These are phyloP conservation scores for Parauchenoglanis ngamensis DNA, from an alignment of 2,797 vertebrate genomes.

Conservation along the genomic window DNA sequence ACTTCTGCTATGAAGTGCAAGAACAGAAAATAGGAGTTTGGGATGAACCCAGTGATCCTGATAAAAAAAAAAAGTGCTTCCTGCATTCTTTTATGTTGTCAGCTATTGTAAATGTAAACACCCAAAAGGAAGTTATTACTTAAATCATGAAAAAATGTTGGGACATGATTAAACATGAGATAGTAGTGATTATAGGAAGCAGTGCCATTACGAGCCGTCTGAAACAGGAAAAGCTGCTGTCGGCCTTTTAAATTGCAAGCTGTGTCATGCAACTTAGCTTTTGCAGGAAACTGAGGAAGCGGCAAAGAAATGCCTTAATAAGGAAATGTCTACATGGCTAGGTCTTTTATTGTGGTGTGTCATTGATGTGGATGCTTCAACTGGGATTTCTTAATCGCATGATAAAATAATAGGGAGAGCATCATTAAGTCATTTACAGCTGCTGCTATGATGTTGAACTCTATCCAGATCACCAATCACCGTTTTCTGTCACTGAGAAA, in stretches of 20 bases:
- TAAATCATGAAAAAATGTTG: conserved; percentile 49
- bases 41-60: conserved; percentile 43
- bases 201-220: conserved; percentile 35
- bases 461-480: neutral
- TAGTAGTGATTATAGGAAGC: conserved; percentile 45
- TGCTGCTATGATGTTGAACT: no score
- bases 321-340: neutral
- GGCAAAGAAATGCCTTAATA: conserved; percentile 9
- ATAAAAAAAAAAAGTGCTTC: conserved; percentile 54
- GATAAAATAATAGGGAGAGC: neutral
- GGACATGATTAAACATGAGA: conserved; percentile 63
- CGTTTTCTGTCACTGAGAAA: neutral
- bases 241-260: neutral
- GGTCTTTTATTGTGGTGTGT: neutral
- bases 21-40: conserved; percentile 7
- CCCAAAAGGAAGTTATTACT: conserved; percentile 69
- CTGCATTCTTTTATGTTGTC: conserved; percentile 59
- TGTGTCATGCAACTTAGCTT: neutral
- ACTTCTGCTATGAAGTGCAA: conserved; percentile 1
- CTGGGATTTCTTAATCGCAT: neutral
- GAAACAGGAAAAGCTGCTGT: conserved; percentile 17
- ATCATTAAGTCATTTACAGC: neutral
- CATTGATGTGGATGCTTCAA: neutral
- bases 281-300: neutral
- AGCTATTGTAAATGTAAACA: conserved; percentile 63